Conservation (phyloP, 2,113 vertebrate genomes). For the Taxidea taxus region DNA sequence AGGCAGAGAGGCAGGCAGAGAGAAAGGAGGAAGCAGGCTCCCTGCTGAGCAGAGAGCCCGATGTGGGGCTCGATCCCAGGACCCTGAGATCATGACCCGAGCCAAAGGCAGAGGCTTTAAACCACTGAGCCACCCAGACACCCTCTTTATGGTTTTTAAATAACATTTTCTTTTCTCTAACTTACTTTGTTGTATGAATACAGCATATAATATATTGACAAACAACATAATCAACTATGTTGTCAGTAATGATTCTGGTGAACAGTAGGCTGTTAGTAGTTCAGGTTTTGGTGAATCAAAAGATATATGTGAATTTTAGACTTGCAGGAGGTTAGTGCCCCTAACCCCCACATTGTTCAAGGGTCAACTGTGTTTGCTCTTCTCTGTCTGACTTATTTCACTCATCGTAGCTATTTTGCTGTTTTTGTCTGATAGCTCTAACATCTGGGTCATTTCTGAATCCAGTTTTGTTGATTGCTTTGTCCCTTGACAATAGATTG, state of each 20-base stretch:
- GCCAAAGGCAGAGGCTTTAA: too few relatives aligned
- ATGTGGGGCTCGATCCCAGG: too few relatives aligned
- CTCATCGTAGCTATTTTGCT: background rate
- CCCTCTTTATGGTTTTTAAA: background rate
- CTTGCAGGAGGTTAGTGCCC: background rate
- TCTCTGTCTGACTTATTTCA: background rate
- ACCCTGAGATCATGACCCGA: too few relatives aligned
- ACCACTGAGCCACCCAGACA: too few relatives aligned
- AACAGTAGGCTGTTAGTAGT: background rate
- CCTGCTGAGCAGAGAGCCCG: too few relatives aligned
- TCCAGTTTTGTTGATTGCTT: background rate
- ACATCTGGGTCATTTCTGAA: background rate
- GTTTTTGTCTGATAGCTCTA: background rate
- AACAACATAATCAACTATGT: background rate
- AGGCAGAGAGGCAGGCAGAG: too few relatives aligned
- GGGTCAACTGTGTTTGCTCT: background rate
- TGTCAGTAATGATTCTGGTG: background rate
- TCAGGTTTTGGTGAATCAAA: background rate
- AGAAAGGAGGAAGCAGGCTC: too few relatives aligned
- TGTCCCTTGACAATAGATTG: background rate
- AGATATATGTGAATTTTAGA: background rate
- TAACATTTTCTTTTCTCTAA: background rate
- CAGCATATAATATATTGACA: background rate
- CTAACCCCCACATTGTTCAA: background rate
- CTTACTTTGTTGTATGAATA: background rate